phyloP scores from a whole-genome alignment of 2,113 vertebrate genomes.

The Gymnocephalus cernua region DNA sequence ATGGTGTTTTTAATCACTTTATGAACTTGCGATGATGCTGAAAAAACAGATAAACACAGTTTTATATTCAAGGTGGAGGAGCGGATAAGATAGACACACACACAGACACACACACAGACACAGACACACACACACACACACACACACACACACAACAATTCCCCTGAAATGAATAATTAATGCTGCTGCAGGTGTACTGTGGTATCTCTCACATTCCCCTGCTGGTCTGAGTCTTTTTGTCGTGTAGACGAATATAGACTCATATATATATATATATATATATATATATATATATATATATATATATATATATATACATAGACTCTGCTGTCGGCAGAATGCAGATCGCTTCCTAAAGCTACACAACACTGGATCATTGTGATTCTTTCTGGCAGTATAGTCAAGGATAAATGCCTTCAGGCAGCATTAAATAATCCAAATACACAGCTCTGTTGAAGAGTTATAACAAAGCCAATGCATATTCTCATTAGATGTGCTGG shows the following conservation, averaged over 20 bases:
- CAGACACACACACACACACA: too few relatives aligned
- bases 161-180: constrained; percentile 70
- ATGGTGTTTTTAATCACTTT: too few relatives aligned
- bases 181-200: not conserved
- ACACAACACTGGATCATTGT: constrained; percentile 17
- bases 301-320: too few relatives aligned
- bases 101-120: too few relatives aligned
- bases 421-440: constrained; percentile 23
- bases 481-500: constrained; percentile 30
- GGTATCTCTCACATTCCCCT: constrained; percentile 33
- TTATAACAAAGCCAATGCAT: constrained; percentile 37
- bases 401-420: constrained; percentile 42
- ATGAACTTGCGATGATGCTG: too few relatives aligned
- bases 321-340: too few relatives aligned
- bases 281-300: too few relatives aligned
- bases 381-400: constrained; percentile 21
- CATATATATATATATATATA: too few relatives aligned
- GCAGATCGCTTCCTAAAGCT: constrained; percentile 41
- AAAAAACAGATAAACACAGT: too few relatives aligned
- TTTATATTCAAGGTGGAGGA: too few relatives aligned
- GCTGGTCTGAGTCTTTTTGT: constrained; percentile 28
- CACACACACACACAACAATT: too few relatives aligned
- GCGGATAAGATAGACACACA: too few relatives aligned
- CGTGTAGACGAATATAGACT: constrained; percentile 64
- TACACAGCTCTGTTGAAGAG: constrained; percentile 4